Conservation (phyloP, 2,113 vertebrate species). For the Caranx ignobilis region DNA sequence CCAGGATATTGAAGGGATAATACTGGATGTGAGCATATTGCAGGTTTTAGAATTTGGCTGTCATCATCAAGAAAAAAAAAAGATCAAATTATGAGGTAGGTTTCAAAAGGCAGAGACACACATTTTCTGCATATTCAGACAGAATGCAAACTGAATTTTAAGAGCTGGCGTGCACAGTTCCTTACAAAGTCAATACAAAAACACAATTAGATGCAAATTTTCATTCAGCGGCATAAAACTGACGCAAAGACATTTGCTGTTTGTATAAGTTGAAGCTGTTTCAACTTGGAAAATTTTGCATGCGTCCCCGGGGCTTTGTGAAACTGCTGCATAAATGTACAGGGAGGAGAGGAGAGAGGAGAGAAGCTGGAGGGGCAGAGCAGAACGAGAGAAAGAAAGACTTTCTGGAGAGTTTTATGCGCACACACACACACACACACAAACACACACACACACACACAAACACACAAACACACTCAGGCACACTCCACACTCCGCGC, state of each 20-base stretch:
- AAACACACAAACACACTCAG: background rate
- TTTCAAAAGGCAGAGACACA: background rate
- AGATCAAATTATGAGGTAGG: background rate
- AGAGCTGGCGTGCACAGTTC: background rate
- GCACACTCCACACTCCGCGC: background rate
- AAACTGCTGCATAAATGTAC: background rate
- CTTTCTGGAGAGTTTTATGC: conserved; percentile 30
- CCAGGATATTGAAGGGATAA: background rate
- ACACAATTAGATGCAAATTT: background rate
- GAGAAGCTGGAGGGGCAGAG: background rate
- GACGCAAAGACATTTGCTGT: background rate
- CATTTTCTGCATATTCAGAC: background rate
- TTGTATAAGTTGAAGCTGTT: background rate
- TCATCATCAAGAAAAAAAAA: background rate
- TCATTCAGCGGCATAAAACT: no score
- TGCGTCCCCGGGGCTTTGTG: background rate
- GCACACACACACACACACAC: background rate
- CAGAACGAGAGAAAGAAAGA: background rate
- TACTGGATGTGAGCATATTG: background rate
- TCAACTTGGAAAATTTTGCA: background rate
- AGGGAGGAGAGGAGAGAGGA: background rate
- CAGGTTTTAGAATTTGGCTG: background rate
- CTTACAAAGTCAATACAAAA: background rate
- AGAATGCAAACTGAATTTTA: no score
- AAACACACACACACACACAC: background rate